Evolutionary conservation across 2,888 invertebrate genomes (phyloP).

Genomic region (Hipparchia semele): DNA sequence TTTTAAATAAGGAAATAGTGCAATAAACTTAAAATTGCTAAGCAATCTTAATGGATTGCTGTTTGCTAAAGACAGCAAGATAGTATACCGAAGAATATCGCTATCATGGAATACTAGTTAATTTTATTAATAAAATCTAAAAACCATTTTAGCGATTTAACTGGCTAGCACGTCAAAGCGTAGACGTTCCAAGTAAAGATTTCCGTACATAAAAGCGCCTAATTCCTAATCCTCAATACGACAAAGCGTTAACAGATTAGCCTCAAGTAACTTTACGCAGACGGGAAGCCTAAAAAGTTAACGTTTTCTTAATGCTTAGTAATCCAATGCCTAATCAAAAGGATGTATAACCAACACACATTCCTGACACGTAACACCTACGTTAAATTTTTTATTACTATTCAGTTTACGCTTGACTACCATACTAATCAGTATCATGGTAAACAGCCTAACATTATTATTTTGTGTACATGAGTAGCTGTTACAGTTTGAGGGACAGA

Average conservation of each 20-base stretch:
- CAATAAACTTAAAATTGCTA: too few relatives aligned
- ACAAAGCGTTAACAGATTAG: constrained; percentile 22
- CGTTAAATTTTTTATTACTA: not conserved
- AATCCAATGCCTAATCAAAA: constrained; percentile 29
- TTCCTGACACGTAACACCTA: constrained; percentile 23
- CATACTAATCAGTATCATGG: not conserved
- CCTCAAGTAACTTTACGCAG: constrained; percentile 13
- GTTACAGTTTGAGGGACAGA: not conserved
- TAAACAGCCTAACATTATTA: not conserved
- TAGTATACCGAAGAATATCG: too few relatives aligned
- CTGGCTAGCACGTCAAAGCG: not conserved
- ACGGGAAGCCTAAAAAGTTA: constrained; percentile 24
- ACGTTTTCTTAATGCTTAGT: constrained; percentile 20
- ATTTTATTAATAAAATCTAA: too few relatives aligned
- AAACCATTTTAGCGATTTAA: too few relatives aligned
- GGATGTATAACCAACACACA: constrained; percentile 39
- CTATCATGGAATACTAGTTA: too few relatives aligned
- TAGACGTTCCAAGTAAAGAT: not conserved
- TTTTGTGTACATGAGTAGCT: not conserved
- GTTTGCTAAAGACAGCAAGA: not conserved
- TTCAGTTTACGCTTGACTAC: not conserved
- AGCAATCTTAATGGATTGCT: not conserved
- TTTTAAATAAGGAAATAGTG: too few relatives aligned
- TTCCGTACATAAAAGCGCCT: constrained; percentile 3
- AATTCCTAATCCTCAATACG: not conserved